A percentile compares a stretch with the other conserved stretches of the same genome.
phyloP scores from a whole-genome alignment of 2,113 vertebrate species.

The Pundamilia nyererei region DNA sequence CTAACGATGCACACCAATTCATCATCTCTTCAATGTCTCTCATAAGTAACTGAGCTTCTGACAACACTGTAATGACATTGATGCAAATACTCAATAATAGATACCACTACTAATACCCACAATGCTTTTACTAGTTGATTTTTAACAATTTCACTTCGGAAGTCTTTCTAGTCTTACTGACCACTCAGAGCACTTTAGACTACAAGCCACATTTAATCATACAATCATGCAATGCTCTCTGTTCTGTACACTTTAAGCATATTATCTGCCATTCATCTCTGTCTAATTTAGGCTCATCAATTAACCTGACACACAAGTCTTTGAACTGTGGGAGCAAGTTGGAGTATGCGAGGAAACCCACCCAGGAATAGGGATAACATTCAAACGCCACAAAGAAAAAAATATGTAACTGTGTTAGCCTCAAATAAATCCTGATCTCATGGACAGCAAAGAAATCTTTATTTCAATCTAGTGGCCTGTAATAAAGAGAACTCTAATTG shows the following conservation, averaged over 20 bases:
- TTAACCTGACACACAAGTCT: background rate
- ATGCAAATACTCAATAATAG: background rate
- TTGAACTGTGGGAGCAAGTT: background rate
- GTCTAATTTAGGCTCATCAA: background rate
- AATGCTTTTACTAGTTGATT: background rate
- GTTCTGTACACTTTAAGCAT: background rate
- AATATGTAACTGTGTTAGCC: background rate
- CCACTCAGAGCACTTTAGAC: background rate
- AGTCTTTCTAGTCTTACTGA: background rate
- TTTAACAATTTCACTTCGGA: background rate
- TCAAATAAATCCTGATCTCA: background rate
- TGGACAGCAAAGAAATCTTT: background rate
- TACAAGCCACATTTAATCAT: background rate
- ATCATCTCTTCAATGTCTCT: slow-evolving; percentile 69
- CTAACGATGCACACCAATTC: background rate
- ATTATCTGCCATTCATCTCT: background rate
- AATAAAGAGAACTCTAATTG: background rate
- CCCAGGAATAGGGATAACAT: background rate
- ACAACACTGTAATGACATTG: slow-evolving; percentile 66
- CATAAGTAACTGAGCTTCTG: slow-evolving; percentile 63
- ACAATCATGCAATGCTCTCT: background rate
- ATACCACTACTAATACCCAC: background rate
- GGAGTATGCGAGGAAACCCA: background rate
- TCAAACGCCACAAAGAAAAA: background rate
- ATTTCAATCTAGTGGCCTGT: background rate